phyloP scores from a whole-genome alignment of 2,888 invertebrate genomes.

The Acrocyrtus sp. region DNA sequence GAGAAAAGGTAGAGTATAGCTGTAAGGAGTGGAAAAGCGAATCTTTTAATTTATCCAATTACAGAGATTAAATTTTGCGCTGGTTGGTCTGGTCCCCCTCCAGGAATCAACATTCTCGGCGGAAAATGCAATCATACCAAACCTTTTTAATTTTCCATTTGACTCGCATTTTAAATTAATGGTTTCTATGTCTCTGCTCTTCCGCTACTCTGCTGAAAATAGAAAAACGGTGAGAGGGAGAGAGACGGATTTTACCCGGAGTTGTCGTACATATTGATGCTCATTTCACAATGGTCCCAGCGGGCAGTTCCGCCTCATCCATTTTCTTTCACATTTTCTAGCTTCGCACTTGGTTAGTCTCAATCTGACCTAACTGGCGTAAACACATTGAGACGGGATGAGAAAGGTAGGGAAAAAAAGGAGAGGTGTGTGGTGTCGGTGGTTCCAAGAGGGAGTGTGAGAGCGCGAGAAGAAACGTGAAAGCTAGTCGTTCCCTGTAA shows the following conservation, averaged over 20 bases:
- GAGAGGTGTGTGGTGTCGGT: constrained; percentile 37
- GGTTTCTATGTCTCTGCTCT: no score
- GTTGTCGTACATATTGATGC: constrained; percentile 7
- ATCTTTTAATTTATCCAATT: constrained; percentile 37
- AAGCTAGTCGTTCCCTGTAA: constrained; percentile 35
- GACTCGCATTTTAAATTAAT: constrained; percentile 46
- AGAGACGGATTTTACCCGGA: no score
- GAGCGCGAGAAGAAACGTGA: no score
- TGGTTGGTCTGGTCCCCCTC: not conserved
- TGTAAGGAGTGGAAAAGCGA: no score
- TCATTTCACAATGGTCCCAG: constrained; percentile 43
- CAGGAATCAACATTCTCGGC: no score
- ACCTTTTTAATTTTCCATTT: constrained; percentile 51
- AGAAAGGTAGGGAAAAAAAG: constrained; percentile 33
- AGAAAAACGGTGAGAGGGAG: constrained; percentile 15
- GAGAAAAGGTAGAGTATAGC: no score
- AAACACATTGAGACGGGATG: constrained; percentile 44
- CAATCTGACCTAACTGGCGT: constrained; percentile 46
- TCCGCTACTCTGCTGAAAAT: constrained; percentile 39
- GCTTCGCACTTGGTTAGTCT: constrained; percentile 49
- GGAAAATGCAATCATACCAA: no score
- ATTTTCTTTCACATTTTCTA: constrained; percentile 50
- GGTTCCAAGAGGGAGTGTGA: constrained; percentile 21
- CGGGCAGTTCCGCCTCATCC: constrained; percentile 51
- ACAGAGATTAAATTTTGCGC: constrained; percentile 39